These are phyloP conservation scores for Myrmecobius fasciatus DNA, from an alignment of 2,113 vertebrate species.

Conservation along the genomic window DNA sequence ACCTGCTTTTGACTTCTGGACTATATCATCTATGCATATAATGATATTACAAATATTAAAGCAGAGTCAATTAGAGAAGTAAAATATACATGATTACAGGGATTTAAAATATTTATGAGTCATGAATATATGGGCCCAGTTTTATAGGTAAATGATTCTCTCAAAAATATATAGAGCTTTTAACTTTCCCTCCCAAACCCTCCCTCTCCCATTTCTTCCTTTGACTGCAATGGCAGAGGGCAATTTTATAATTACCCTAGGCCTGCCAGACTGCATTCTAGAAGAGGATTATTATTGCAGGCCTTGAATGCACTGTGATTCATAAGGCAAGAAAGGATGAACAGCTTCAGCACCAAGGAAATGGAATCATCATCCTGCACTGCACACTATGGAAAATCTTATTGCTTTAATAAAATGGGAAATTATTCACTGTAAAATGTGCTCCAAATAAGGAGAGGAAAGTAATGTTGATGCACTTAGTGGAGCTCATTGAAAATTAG, in stretches of 20 bases:
- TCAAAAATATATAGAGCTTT: constrained; percentile 63
- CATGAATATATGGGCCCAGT: constrained; percentile 71
- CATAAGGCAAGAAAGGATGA: constrained; percentile 84
- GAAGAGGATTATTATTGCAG: constrained; percentile 84
- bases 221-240: constrained; percentile 71
- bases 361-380: constrained; percentile 82
- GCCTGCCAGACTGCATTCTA: constrained; percentile 80
- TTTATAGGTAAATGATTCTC: constrained; percentile 70
- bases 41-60: constrained; percentile 81
- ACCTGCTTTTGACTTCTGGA: constrained; percentile 79
- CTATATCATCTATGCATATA: constrained; percentile 77
- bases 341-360: constrained; percentile 84
- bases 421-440: constrained; percentile 76
- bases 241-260: constrained; percentile 81
- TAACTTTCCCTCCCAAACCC: constrained; percentile 54
- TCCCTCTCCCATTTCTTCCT: constrained; percentile 62
- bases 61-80: constrained; percentile 78
- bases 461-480: constrained; percentile 76
- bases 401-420: constrained; percentile 85
- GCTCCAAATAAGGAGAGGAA: constrained; percentile 80
- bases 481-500: constrained; percentile 70
- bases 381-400: constrained; percentile 83
- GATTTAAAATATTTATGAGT: constrained; percentile 53
- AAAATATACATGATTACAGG: constrained; percentile 61
- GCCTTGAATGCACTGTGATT: constrained; percentile 81